Conservation (phyloP, 1,140 invertebrate species). For the Drosophila subobscura region DNA sequence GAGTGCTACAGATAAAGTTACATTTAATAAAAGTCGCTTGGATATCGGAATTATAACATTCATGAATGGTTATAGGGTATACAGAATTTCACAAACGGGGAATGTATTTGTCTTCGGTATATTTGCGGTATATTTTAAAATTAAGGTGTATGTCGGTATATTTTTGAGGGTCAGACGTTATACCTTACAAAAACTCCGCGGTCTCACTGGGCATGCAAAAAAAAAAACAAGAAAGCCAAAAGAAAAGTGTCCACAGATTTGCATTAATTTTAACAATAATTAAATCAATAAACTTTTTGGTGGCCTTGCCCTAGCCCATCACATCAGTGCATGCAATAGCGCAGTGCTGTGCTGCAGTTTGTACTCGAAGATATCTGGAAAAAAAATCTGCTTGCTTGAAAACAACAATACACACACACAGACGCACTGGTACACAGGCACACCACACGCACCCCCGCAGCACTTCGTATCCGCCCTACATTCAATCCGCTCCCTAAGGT, state of each 20-base stretch:
- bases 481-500: conserved; percentile 46
- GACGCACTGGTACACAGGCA: background rate
- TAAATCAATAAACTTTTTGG: conserved; percentile 5
- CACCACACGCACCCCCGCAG: conserved; percentile 17
- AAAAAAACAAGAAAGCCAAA: conserved; percentile 42
- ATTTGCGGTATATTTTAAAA: no score
- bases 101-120: no score
- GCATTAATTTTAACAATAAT: conserved; percentile 17
- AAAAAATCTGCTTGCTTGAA: conserved; percentile 40
- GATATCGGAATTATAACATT: no score
- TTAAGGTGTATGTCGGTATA: no score
- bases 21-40: no score
- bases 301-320: background rate
- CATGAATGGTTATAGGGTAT: no score
- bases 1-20: no score
- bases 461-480: conserved; percentile 54
- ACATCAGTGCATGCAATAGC: conserved; percentile 5
- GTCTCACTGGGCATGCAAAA: background rate
- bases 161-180: no score
- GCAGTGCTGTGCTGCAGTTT: conserved; percentile 15
- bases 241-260: conserved; percentile 27
- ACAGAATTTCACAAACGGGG: no score
- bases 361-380: background rate
- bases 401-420: conserved; percentile 47
- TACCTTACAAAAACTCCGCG: no score